phyloP scores from a whole-genome alignment of 2,113 vertebrate species.

The Sphyrna mokarran region DNA sequence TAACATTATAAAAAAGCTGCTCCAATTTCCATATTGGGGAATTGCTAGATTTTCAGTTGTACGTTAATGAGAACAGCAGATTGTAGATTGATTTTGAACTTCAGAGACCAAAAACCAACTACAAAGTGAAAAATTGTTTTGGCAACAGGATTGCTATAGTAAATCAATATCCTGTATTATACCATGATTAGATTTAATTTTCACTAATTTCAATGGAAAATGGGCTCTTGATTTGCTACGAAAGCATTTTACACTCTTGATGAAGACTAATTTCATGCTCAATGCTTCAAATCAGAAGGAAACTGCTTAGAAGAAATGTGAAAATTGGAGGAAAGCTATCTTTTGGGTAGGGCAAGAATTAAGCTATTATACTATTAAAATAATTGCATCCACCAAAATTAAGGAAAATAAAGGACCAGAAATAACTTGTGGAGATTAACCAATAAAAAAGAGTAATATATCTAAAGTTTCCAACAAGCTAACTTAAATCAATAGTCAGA shows the following conservation, averaged over 20 bases:
- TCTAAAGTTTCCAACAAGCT: not conserved
- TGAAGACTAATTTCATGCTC: not conserved
- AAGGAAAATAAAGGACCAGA: not conserved
- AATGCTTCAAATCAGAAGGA: not conserved
- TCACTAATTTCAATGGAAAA: no score
- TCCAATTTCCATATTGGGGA: not conserved
- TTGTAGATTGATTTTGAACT: not conserved
- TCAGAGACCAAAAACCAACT: not conserved
- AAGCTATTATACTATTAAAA: not conserved
- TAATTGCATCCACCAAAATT: not conserved
- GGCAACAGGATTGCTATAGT: not conserved
- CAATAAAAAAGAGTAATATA: not conserved
- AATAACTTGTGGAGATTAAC: not conserved
- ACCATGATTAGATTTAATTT: not conserved
- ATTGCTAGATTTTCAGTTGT: not conserved
- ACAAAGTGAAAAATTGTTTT: not conserved
- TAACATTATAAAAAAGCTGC: not conserved
- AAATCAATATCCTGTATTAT: not conserved
- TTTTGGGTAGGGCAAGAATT: not conserved
- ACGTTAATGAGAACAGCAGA: not conserved
- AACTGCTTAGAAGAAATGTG: not conserved
- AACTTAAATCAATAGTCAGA: not conserved
- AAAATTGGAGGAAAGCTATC: not conserved
- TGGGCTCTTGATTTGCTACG: not conserved
- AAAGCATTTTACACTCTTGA: not conserved